Percentiles rank a stretch among this genome's conserved stretches.
phyloP scores from a whole-genome alignment of 35 echinoderm and acorn worm species.

The Apostichopus californicus region DNA sequence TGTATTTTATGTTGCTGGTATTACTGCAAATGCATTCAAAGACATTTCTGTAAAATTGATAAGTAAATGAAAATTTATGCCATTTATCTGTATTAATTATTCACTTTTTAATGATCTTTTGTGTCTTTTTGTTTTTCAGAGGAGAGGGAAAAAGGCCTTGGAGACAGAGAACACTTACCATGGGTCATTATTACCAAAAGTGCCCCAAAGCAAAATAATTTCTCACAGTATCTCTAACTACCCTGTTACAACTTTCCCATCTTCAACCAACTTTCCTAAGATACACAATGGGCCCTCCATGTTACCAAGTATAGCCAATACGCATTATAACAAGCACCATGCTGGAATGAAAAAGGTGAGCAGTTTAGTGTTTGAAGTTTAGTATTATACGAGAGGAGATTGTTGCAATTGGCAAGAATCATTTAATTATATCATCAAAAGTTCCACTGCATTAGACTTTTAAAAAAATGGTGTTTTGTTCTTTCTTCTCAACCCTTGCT shows the following conservation, averaged over 20 bases:
- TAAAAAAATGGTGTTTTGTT: too few relatives aligned
- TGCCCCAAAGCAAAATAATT: conserved; percentile 64
- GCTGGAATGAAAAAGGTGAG: conserved; percentile 80
- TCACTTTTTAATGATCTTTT: background rate
- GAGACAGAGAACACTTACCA: conserved; percentile 69
- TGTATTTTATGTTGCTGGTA: too few relatives aligned
- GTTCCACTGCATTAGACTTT: too few relatives aligned
- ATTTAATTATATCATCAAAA: too few relatives aligned
- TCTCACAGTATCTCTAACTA: conserved; percentile 66
- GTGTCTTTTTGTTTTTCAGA: conserved; percentile 46
- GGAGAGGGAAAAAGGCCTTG: conserved; percentile 64
- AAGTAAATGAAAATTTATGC: too few relatives aligned
- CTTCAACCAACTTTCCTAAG: conserved; percentile 89
- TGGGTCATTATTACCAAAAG: conserved; percentile 75
- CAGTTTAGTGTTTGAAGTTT: background rate
- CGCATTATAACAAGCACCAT: conserved; percentile 95
- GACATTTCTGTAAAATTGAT: too few relatives aligned
- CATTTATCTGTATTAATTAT: too few relatives aligned
- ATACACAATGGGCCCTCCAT: conserved; percentile 85
- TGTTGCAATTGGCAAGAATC: too few relatives aligned
- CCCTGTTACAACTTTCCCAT: conserved; percentile 61
- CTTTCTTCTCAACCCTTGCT: too few relatives aligned
- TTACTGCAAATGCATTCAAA: too few relatives aligned
- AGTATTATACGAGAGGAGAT: background rate
- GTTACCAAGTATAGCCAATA: conserved; percentile 95